Evolutionary conservation across 2,888 invertebrate genomes (phyloP).

Genomic region (Clusia tigrina): DNA sequence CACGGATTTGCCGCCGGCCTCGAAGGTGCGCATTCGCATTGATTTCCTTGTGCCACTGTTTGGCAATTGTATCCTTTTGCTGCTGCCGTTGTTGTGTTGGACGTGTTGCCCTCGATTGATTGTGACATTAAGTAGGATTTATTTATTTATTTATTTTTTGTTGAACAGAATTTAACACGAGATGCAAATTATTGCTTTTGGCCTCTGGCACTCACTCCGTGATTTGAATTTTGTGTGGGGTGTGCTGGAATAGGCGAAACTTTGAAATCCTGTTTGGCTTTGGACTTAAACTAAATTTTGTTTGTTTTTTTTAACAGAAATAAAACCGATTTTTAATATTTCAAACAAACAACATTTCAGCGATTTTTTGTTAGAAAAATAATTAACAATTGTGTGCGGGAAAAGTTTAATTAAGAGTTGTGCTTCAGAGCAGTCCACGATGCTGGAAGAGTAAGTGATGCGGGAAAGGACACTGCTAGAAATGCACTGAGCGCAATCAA

Average conservation of each 20-base stretch:
- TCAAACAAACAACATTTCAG: conserved; percentile 37
- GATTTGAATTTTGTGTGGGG: too few relatives aligned
- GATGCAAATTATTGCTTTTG: conserved; percentile 57
- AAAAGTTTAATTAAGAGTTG: too few relatives aligned
- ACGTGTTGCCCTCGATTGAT: conserved; percentile 53
- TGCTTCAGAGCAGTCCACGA: too few relatives aligned
- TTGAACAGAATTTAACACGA: conserved; percentile 41
- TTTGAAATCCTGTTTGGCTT: conserved; percentile 46
- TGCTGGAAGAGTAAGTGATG: too few relatives aligned
- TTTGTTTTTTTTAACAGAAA: conserved; percentile 20
- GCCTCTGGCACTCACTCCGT: too few relatives aligned
- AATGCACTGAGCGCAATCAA: too few relatives aligned
- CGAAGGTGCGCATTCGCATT: conserved; percentile 16
- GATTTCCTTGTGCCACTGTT: background rate
- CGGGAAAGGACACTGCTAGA: too few relatives aligned
- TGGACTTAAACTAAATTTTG: conserved; percentile 33
- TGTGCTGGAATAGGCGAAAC: too few relatives aligned
- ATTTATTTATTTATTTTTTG: conserved; percentile 55
- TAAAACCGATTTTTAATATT: conserved; percentile 31
- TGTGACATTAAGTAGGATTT: conserved; percentile 63
- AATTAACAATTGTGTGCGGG: too few relatives aligned
- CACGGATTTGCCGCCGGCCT: background rate
- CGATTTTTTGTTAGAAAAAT: too few relatives aligned
- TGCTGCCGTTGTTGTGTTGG: background rate
- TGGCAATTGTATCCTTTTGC: conserved; percentile 32